These are phyloP conservation scores for Gryllus bimaculatus DNA, from an alignment of 1,140 invertebrate genomes.

Conservation along the genomic window DNA sequence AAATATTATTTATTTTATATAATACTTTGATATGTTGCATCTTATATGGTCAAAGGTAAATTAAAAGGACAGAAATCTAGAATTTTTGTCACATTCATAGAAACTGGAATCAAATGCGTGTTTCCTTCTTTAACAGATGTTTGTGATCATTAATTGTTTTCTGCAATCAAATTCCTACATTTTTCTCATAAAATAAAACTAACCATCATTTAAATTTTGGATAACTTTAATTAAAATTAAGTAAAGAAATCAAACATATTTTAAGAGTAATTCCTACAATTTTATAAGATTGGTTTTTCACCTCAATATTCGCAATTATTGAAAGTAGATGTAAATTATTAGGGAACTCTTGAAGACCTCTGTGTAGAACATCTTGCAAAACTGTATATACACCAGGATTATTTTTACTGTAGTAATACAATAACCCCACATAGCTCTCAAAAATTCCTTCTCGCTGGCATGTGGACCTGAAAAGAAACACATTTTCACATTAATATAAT, in stretches of 20 bases:
- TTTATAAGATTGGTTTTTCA: constrained; percentile 22
- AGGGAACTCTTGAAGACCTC: constrained; percentile 40
- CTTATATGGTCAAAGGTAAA: no score
- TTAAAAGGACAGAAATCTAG: no score
- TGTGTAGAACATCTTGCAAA: constrained; percentile 20
- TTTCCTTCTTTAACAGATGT: no score
- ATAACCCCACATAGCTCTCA: constrained; percentile 35
- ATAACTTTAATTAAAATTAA: background rate
- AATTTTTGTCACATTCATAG: no score
- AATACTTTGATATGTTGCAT: no score
- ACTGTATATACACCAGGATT: constrained; percentile 17
- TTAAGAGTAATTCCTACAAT: background rate
- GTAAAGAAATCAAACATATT: background rate
- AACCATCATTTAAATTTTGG: background rate
- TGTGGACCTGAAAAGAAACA: constrained; percentile 16
- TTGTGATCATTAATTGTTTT: no score
- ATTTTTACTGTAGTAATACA: constrained; percentile 35
- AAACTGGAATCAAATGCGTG: no score
- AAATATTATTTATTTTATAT: no score
- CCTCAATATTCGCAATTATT: constrained; percentile 32
- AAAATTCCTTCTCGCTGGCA: constrained; percentile 36
- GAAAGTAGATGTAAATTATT: constrained; percentile 46
- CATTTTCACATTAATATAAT: background rate
- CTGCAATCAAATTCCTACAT: no score
- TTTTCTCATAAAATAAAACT: constrained; percentile 8